Base-by-base conservation (phyloP, 2,797 vertebrate genomes). In the Phylloscopus collybita region DNA sequence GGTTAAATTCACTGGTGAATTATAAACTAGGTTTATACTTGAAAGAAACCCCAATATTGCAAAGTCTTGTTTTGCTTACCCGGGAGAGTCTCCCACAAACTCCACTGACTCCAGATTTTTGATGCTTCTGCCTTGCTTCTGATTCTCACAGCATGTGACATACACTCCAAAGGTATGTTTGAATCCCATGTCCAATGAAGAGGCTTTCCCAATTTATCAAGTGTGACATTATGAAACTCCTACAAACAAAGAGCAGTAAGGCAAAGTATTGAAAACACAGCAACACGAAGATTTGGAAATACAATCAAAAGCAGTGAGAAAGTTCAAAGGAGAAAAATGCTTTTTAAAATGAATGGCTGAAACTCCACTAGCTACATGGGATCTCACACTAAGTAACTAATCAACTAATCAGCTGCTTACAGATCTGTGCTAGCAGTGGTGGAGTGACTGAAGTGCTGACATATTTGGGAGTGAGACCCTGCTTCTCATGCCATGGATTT, bases 101-200 rank as follows among this genome's bases (percentile, higher is more conserved):
- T 98, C 98, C 98, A 98, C 13, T 14, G 13, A 88, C 98, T 97
- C 97, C 97, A 98, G 19, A 40, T 10, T 64, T 81, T 53, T 38
- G 65, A 88, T 32, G 22, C 8, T 54, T 85, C 60, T 30, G 87
- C 80, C 34, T 42, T 53, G 53, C 95, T 94, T 72, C 97, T 97
- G 25, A 98, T 96, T 83, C 97, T 98, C 59, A 98, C 90, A 0
- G 92, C 97, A 27, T 98, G 97, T 22, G 94, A 76, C 5, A 80
- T 90, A 50, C 98, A 98, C 59, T 98, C 96, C 92, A 98, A 93
- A 54, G 98, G 98, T 26, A 98, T 56, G 10, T 97, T 59, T 5
- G 98, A 98, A 62, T 91, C 14, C 98, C 98, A 98, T 7, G 40
- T 80, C 98, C 97, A 97, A 1, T 42, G 89, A 57, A 98, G 87